Evolutionary conservation across 1,140 invertebrate genomes (phyloP).

Genomic region (Kradibia gibbosae): DNA sequence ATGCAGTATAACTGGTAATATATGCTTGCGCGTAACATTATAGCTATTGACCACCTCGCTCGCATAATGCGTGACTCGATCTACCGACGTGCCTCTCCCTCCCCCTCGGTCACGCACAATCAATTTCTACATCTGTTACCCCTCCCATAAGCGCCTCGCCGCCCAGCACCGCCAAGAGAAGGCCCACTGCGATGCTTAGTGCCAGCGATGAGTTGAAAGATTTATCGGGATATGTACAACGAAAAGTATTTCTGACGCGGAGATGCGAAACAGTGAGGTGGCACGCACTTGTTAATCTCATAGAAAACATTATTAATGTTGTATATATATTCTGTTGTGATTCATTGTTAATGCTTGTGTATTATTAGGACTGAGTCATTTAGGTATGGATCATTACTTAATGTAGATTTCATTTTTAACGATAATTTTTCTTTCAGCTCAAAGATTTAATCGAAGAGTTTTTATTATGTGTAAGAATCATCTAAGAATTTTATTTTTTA

Average conservation of each 20-base stretch:
- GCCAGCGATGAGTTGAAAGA: background rate
- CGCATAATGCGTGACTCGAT: background rate
- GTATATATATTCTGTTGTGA: conserved; percentile 72
- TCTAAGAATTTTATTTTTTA: conserved; percentile 40
- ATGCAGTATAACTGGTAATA: conserved; percentile 93
- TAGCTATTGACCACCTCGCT: conserved; percentile 23
- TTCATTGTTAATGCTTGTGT: conserved; percentile 75
- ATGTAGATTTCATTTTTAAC: conserved; percentile 69
- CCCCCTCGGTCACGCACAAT: too few species aligned
- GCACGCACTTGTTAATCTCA: conserved; percentile 50
- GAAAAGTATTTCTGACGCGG: background rate
- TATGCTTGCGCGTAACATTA: conserved; percentile 64
- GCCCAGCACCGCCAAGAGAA: too few species aligned
- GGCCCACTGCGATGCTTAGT: background rate
- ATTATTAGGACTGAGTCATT: conserved; percentile 74
- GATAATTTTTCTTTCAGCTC: conserved; percentile 71
- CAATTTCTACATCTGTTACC: too few species aligned
- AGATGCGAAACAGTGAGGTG: conserved; percentile 21
- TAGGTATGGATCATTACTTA: conserved; percentile 74
- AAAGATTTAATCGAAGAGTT: conserved; percentile 64
- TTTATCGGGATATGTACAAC: background rate
- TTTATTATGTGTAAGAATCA: conserved; percentile 56
- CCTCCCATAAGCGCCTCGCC: too few species aligned
- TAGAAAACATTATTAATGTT: conserved; percentile 71
- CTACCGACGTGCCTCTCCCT: background rate